Conservation (phyloP, 2,888 invertebrate species). For the Drosophila phalerata region DNA sequence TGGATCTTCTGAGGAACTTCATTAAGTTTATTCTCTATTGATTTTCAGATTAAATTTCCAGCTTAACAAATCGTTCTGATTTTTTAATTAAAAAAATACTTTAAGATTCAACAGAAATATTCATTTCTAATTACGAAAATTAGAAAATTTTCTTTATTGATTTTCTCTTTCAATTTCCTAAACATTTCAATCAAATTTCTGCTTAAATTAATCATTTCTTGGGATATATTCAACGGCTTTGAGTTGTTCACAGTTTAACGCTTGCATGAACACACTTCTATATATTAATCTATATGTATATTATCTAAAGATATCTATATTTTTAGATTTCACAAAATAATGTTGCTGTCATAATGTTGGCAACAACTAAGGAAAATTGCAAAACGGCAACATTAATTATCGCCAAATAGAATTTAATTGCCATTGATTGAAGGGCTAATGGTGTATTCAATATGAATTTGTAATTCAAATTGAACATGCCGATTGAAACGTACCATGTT, state of each 20-base stretch:
- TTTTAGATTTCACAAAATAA: constrained; percentile 24
- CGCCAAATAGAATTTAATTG: constrained; percentile 53
- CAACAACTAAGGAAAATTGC: constrained; percentile 27
- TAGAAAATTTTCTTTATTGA: background rate
- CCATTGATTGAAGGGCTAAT: constrained; percentile 46
- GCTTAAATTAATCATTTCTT: constrained; percentile 11
- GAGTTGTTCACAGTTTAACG: constrained; percentile 61
- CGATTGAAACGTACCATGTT: constrained; percentile 2
- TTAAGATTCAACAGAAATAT: background rate
- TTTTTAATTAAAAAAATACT: background rate
- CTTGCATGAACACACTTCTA: constrained; percentile 47
- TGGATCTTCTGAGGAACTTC: background rate
- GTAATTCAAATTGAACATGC: constrained; percentile 20
- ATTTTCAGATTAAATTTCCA: too few relatives aligned
- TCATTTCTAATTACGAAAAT: background rate
- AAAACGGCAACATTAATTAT: constrained; percentile 59
- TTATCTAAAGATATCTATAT: constrained; percentile 24
- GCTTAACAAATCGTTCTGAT: background rate
- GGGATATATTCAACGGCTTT: constrained; percentile 36
- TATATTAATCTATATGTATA: constrained; percentile 10
- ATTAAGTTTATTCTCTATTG: background rate
- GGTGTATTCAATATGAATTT: constrained; percentile 23
- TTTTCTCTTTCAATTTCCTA: background rate
- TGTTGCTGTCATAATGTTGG: constrained; percentile 53
- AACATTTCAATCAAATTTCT: constrained; percentile 15